Base-by-base conservation (phyloP, 1,140 invertebrate genomes). In the Lasioglossum albipes region DNA sequence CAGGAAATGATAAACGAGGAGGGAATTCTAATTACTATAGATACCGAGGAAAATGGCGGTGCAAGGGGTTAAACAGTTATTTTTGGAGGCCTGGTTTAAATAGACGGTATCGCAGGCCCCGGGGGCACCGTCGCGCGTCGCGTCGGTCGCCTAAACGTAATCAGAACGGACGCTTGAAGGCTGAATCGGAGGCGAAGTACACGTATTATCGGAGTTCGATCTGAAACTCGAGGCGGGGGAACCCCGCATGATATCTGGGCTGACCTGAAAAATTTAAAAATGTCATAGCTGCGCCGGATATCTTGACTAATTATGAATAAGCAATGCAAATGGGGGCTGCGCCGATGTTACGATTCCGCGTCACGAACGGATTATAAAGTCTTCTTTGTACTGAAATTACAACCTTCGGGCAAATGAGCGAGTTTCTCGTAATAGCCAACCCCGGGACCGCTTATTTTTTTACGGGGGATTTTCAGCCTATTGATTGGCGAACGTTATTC, bases 271-370 rank as follows among this genome's bases (percentile, higher is more conserved):
- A 79, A 73, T 66, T 66, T 74, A 73, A 79, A 79, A 79, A 79
- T 73, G 77, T 79, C 77, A 79, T 67, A 79, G 61, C 77, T 64
- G 16, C 77, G 62, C 57, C 57, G 62, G 70, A 74, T 79, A 79
- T 79, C 77, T 79, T 74, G 77, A 73, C 77, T 79, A 79, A 79
- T 79, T 79, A 79, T 79, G 77, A 79, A 79, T 79, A 79, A 79
- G 77, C 77, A 79, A 79, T 79, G 77, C 71, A 79, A 79, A 79
- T 79, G 70, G 77, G 70, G 70, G 77, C 36, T 59, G 20, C 27
- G 31, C 52, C 62, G 65, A 74, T 74, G 77, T 79, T 79, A 79
- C 77, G 77, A 79, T 79, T 79, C 31, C 36, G 45, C 70, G 77
- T 74, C 77, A 79, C 77, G 77, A 79, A 79, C 31, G 77, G 77